Conservation (phyloP, 2,113 vertebrate genomes). For the Athene noctua region DNA sequence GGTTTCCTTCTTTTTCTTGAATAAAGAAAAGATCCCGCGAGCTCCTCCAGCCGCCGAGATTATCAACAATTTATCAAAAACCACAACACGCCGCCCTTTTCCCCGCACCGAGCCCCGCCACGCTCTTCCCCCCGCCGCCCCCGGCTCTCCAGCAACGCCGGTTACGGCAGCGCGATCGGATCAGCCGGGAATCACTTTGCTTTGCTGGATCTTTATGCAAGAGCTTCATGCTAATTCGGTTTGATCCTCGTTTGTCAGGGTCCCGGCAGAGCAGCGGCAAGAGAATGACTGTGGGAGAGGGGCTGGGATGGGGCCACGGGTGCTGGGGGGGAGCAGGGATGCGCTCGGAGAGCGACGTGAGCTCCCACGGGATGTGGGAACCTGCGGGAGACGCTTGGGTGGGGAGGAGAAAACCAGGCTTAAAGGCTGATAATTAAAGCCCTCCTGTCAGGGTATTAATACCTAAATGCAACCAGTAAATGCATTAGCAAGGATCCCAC, state of each 20-base stretch:
- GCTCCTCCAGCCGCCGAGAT: not conserved
- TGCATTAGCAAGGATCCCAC: not conserved
- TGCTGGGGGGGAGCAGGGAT: not conserved
- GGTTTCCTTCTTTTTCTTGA: not conserved
- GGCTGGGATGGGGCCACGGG: not conserved
- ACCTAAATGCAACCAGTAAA: not conserved
- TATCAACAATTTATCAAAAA: not conserved
- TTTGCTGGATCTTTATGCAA: not conserved
- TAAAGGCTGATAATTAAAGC: not conserved
- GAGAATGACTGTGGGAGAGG: not conserved
- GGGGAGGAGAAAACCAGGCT: not conserved
- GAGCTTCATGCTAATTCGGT: not conserved
- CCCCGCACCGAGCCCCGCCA: not conserved
- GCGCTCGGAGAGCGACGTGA: not conserved
- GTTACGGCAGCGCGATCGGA: not conserved
- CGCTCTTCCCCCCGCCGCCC: not conserved
- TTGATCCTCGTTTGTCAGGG: not conserved
- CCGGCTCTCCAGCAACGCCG: not conserved
- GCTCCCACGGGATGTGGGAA: not conserved
- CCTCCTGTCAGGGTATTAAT: constrained; percentile 4
- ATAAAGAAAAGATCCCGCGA: not conserved
- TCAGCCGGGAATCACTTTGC: not conserved
- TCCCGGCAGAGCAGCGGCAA: fast-evolving
- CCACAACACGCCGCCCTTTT: not conserved
- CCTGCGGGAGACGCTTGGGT: not conserved